Evolutionary conservation across 2,888 invertebrate genomes (phyloP).

Genomic region (Harpalus rubripes): DNA sequence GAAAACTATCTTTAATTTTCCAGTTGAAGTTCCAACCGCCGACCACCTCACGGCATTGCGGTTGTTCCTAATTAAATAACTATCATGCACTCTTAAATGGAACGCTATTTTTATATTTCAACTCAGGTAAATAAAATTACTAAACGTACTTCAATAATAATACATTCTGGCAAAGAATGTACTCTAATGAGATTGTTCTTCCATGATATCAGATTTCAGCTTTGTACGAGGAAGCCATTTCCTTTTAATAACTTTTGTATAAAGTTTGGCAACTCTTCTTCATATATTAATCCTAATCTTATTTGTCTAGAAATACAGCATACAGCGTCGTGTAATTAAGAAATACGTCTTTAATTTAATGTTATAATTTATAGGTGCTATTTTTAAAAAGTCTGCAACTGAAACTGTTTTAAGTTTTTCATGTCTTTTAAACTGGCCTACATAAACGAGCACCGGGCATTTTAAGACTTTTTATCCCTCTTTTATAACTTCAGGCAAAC

Average conservation of each 20-base stretch:
- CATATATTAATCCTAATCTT: constrained; percentile 43
- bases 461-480: background rate
- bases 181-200: constrained; percentile 18
- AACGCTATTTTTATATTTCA: constrained; percentile 16
- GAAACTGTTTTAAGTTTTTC: constrained; percentile 20
- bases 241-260: constrained; percentile 28
- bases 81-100: constrained; percentile 10
- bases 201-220: constrained; percentile 25
- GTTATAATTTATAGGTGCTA: constrained; percentile 7
- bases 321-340: constrained; percentile 13
- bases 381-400: constrained; percentile 4
- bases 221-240: background rate
- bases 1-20: constrained; percentile 37
- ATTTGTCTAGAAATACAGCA: constrained; percentile 22
- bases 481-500: constrained; percentile 24
- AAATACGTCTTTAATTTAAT: constrained; percentile 31
- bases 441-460: constrained; percentile 9
- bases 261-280: constrained; percentile 12
- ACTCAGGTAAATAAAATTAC: constrained; percentile 10
- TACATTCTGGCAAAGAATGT: constrained; percentile 16
- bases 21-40: constrained; percentile 9
- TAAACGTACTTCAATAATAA: constrained; percentile 4
- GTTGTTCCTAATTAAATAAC: constrained; percentile 34
- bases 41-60: constrained; percentile 10
- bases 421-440: constrained; percentile 26